phyloP scores from a whole-genome alignment of 2,888 invertebrate genomes.

The Cantharis rustica region DNA sequence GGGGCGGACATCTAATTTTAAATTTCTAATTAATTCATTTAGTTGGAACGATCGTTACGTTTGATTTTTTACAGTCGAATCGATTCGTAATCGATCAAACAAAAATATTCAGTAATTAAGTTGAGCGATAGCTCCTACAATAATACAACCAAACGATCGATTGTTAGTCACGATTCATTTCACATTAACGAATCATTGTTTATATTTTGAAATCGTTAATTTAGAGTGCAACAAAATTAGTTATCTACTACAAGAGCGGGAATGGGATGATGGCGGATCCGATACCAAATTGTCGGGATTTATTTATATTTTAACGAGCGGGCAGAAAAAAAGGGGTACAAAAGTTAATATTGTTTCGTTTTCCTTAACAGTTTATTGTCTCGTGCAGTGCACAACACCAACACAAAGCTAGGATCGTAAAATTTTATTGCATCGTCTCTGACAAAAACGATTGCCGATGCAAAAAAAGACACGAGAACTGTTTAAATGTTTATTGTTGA shows the following conservation, averaged over 20 bases:
- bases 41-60: not conserved
- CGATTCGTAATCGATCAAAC: not conserved
- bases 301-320: not conserved
- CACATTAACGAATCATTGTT: not conserved
- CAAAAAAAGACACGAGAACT: slow-evolving; percentile 45
- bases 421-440: slow-evolving; percentile 51
- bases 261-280: not conserved
- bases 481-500: slow-evolving; percentile 48
- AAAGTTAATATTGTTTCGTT: slow-evolving; percentile 1
- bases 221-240: not conserved
- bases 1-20: not conserved
- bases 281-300: not conserved
- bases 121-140: not conserved
- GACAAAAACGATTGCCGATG: slow-evolving; percentile 49
- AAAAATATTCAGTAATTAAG: not conserved
- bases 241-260: not conserved
- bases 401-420: slow-evolving; percentile 45
- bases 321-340: not conserved
- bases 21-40: not conserved
- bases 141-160: not conserved
- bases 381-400: slow-evolving; percentile 29
- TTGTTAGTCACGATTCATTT: not conserved
- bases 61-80: not conserved
- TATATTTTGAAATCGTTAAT: not conserved
- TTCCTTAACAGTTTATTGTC: slow-evolving; percentile 36